Base-by-base conservation (phyloP, 30 jellyfish, hydroid and myxozoan genomes). In the Hydra vulgaris region DNA sequence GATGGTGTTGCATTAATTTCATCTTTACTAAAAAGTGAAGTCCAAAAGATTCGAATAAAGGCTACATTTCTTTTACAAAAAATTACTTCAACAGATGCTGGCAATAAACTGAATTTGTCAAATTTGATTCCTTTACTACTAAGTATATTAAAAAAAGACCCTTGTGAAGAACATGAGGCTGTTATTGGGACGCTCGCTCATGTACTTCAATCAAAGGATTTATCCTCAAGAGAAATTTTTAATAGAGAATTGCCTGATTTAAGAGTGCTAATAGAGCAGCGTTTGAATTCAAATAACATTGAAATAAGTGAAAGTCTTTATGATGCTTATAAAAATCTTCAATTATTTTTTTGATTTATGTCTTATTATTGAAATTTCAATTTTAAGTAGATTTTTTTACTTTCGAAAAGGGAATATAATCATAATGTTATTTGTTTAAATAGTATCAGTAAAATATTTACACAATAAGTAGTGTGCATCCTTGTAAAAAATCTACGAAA, bases 51-150 rank as follows among this genome's bases (percentile, higher is more conserved):
- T n/a, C 78, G 83, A 18, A 73, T 86, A 0, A 89, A 89, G 69
- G 82, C 96, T 19, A 84, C 96, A 27, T 89, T 89, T 55, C 73
- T 89, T 79, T 66, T 88, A 23, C 77, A 84, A 17, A 83, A 75
- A 54, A 53, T 88, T 40, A 75, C 84, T 0, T 75, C 55, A 56
- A 82, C 71, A 27, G 93, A 79, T 20, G 82, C 19, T 16, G 21
- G 23, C 26, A 17, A 75, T 4, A 54, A 75, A 18, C 12, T 40
- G 12, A 12, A 3, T 40, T 3, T 3, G 61, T 40, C 61, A 40
- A 40, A 12, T 40, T 40, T 40, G 12, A 40, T 40, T 40, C 12
- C 12, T 3, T 12, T 12, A 40, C 12, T 40, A 40, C 5, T 40
- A 40, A 40, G 61, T 40, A 40, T 12, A 5, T 40, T 40, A 40